These are phyloP conservation scores for Metridium senile DNA, from an alignment of 92 coral and sea anemone species.

Conservation along the genomic window DNA sequence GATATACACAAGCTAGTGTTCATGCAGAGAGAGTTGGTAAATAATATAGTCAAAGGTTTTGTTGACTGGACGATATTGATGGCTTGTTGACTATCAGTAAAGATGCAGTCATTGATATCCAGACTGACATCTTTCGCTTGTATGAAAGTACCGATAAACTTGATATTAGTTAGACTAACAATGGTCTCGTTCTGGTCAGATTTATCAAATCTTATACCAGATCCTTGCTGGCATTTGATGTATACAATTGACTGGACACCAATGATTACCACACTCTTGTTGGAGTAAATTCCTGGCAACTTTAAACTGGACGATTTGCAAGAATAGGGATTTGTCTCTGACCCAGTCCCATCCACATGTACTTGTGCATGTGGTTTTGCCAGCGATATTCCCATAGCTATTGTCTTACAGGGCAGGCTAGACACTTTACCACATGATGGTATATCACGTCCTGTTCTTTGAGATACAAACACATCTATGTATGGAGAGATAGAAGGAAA, in stretches of 20 bases:
- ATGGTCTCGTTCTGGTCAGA: not conserved
- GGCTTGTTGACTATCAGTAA: slow-evolving; percentile 2
- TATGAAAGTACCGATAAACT: not conserved
- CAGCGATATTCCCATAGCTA: slow-evolving; percentile 35
- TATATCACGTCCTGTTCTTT: slow-evolving; percentile 25
- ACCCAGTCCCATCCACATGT: slow-evolving; percentile 53
- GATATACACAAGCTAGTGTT: not conserved
- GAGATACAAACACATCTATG: slow-evolving; percentile 28
- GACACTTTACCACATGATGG: slow-evolving; percentile 20
- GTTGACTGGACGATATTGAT: slow-evolving; percentile 13
- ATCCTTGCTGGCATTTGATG: slow-evolving; percentile 13
- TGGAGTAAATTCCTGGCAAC: slow-evolving; percentile 27
- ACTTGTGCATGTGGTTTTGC: slow-evolving; percentile 19
- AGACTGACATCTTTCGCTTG: not conserved
- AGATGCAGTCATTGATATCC: not conserved
- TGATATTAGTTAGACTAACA: not conserved
- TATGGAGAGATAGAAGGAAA: not conserved
- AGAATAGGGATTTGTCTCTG: slow-evolving; percentile 23
- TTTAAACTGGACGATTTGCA: slow-evolving; percentile 19
- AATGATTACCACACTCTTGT: slow-evolving; percentile 5
- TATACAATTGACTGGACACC: slow-evolving; percentile 14
- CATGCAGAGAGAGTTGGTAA: slow-evolving; percentile 10
- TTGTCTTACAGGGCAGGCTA: slow-evolving; percentile 39
- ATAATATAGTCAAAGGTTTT: not conserved
- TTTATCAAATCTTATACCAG: not conserved